These are phyloP conservation scores for Microtus ochrogaster DNA, from an alignment of 2,113 vertebrate species.

Conservation along the genomic window DNA sequence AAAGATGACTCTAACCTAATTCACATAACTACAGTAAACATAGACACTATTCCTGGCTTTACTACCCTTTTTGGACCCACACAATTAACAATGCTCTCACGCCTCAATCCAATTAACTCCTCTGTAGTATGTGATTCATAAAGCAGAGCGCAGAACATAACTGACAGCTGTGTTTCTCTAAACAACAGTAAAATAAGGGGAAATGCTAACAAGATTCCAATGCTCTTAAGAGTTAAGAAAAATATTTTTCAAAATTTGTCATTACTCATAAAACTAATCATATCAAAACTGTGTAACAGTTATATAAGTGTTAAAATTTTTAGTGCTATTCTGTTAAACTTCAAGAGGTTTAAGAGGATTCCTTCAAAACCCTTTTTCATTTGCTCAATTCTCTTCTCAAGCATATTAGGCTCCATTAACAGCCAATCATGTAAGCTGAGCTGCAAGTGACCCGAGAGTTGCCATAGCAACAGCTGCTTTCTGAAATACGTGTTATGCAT, in stretches of 20 bases:
- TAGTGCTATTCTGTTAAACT: constrained; percentile 66
- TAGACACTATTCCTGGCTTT: constrained; percentile 53
- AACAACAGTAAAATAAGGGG: constrained; percentile 31
- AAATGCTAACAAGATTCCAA: constrained; percentile 49
- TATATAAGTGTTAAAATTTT: constrained; percentile 74
- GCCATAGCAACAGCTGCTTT: constrained; percentile 94
- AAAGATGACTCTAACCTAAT: constrained; percentile 25
- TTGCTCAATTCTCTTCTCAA: constrained; percentile 87
- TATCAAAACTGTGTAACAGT: constrained; percentile 58
- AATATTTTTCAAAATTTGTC: constrained; percentile 53
- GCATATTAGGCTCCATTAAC: constrained; percentile 91
- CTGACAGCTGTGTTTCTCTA: constrained; percentile 34
- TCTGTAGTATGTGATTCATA: constrained; percentile 40
- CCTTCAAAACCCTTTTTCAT: constrained; percentile 81
- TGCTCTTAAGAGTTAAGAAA: constrained; percentile 29
- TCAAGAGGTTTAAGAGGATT: constrained; percentile 75
- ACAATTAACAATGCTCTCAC: constrained; percentile 54
- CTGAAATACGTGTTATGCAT: constrained; percentile 94
- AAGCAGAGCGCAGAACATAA: neutral
- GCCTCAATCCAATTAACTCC: constrained; percentile 61
- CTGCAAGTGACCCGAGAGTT: constrained; percentile 93
- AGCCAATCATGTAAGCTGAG: constrained; percentile 92
- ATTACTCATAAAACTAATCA: constrained; percentile 62
- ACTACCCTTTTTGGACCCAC: constrained; percentile 11
- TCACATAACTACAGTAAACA: constrained; percentile 25